Evolutionary conservation across 2,113 vertebrate genomes (phyloP).

Genomic region (Benitochromis conjunctus): DNA sequence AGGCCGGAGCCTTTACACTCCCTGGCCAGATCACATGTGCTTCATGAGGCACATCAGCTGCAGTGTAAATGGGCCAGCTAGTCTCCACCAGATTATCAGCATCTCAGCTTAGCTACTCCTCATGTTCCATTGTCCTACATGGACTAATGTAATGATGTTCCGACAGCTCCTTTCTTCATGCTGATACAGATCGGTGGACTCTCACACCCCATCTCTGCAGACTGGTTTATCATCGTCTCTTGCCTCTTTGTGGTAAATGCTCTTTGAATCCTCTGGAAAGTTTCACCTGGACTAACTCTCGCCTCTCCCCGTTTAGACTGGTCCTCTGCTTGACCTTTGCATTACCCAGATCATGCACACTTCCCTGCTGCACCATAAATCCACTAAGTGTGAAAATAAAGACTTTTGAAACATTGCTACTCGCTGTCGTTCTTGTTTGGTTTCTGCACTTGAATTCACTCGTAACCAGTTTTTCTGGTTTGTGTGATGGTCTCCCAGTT

Average conservation of each 20-base stretch:
- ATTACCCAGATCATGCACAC: neutral
- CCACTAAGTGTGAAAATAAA: neutral
- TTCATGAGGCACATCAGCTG: no score
- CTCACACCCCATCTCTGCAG: neutral
- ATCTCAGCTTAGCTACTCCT: neutral
- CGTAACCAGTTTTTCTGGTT: neutral
- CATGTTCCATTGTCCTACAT: neutral
- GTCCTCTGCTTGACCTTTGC: neutral
- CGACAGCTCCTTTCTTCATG: neutral
- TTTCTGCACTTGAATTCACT: neutral
- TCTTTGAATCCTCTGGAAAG: neutral
- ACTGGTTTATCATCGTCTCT: neutral
- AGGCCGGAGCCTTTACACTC: no score
- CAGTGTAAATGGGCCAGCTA: no score
- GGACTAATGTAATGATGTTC: no score
- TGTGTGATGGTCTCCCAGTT: neutral
- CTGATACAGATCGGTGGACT: neutral
- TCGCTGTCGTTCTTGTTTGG: neutral
- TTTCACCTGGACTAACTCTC: neutral
- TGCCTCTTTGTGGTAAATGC: neutral
- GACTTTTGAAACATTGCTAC: neutral
- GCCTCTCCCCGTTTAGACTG: neutral
- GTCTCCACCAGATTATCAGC: no score
- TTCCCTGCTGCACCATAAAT: neutral
- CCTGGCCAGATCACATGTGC: no score